Evolutionary conservation across 2,797 vertebrate genomes (phyloP), one percentile per base, ranked within the genome.

Genomic region (Astyanax mexicanus): DNA sequence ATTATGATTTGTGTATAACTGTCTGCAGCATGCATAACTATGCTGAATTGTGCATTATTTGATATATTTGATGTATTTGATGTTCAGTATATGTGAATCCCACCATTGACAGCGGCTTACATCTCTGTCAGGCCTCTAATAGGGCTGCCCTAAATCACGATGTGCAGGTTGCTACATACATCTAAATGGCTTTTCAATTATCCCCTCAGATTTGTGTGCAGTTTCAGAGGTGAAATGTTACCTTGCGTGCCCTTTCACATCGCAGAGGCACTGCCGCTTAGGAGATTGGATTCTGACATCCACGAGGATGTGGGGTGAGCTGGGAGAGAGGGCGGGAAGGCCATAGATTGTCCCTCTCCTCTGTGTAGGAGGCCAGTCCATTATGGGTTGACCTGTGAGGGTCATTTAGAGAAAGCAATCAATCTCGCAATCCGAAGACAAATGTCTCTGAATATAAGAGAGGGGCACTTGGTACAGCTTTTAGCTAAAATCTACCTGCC

Each of bases 291-390:
- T 52, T 78, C 6, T 37, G 47, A 67, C 73, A 49, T 69, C 51
- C 65, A 73, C 79, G 69, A 70, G 77, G 52, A 75, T 62, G 62
- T 68, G 84, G 81, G 84, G 84, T 77, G 74, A 66, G 84, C 40
- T 80, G 83, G 51, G 72, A 80, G 81, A 78, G 65, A 77, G 74
- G 64, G 51, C 57, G 8, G 62, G 82, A 85, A 49, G 79, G 74
- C 60, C 67, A 72, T 80, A 89, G 86, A 88, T 86, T 88, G 87
- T 74, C 52, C 82, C 84, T 27, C 81, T 88, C 82, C 84, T 86
- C 81, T 75, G 87, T 84, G 86, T 88, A 86, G 89, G 88, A 91
- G 89, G 85, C 74, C 35, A 86, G 86, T 87, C 80, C 83, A 88
- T 91, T 91, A 91, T 82, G 79, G 84, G 42, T 12, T 85, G 87